Evolutionary conservation across 2,797 vertebrate species (phyloP).

Genomic region (Phoeniculus purpureus): DNA sequence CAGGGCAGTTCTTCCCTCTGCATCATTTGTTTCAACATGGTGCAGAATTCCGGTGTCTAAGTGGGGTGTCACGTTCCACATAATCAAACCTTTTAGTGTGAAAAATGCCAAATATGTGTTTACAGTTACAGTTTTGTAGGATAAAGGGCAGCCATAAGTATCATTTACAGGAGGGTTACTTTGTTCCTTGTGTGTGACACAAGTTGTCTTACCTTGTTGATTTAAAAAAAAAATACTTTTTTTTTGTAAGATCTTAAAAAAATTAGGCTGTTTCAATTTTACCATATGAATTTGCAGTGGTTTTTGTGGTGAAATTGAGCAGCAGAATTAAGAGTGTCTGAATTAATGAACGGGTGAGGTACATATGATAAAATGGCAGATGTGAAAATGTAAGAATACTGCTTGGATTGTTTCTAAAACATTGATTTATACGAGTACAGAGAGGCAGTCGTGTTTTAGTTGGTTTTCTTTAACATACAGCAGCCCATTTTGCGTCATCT

Average conservation of each 20-base stretch:
- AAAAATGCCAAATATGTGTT: not conserved
- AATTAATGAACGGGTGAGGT: conserved; percentile 53
- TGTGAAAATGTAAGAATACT: conserved; percentile 50
- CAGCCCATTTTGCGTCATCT: not conserved
- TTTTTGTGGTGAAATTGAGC: conserved; percentile 35
- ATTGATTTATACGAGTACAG: not conserved
- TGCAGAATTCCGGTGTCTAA: not conserved
- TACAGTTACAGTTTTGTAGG: not conserved
- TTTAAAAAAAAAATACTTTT: not conserved
- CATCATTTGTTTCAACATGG: not conserved
- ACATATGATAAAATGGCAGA: conserved; percentile 65
- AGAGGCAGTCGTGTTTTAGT: not conserved
- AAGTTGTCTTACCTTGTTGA: not conserved
- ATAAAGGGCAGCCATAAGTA: not conserved
- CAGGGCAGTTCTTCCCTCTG: not conserved
- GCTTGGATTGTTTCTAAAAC: conserved; percentile 10
- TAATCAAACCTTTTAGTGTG: not conserved
- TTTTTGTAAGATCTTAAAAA: not conserved
- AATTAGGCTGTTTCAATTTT: not conserved
- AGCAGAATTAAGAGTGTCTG: conserved; percentile 22
- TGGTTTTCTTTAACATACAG: not conserved
- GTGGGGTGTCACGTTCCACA: not conserved
- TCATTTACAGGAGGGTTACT: not conserved
- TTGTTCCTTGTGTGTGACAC: not conserved
- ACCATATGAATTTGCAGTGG: not conserved